phyloP scores from a whole-genome alignment of 2,888 invertebrate genomes.

The Helobdella robusta region DNA sequence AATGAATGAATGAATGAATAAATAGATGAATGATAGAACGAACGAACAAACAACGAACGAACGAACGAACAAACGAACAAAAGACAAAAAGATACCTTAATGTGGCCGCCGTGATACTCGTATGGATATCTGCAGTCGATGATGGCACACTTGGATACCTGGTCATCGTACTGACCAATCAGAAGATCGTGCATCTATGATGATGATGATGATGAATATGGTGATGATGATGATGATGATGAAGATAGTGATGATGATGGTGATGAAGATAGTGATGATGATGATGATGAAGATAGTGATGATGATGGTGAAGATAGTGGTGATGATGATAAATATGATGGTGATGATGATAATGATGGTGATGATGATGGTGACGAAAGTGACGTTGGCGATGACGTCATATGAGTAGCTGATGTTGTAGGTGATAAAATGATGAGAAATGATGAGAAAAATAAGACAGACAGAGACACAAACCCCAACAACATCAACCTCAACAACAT shows the following conservation, averaged over 20 bases:
- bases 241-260: background rate
- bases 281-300: too few relatives aligned
- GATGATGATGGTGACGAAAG: too few relatives aligned
- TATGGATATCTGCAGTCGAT: slow-evolving; percentile 93
- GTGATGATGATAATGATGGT: too few relatives aligned
- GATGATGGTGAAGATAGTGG: too few relatives aligned
- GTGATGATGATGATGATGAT: background rate
- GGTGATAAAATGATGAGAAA: background rate
- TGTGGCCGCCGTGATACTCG: slow-evolving; percentile 84
- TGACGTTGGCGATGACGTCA: too few relatives aligned
- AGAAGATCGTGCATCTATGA: slow-evolving; percentile 53
- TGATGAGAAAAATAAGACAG: background rate
- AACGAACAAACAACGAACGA: too few relatives aligned
- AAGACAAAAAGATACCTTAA: slow-evolving; percentile 47
- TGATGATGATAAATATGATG: too few relatives aligned
- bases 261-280: too few relatives aligned
- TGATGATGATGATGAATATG: background rate
- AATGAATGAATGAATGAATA: too few relatives aligned
- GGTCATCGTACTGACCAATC: slow-evolving; percentile 60
- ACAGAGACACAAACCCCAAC: background rate
- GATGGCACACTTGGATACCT: slow-evolving; percentile 62
- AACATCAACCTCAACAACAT: background rate
- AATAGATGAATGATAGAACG: too few relatives aligned
- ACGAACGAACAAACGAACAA: too few relatives aligned
- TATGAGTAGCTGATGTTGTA: too few relatives aligned